Conservation (phyloP, 2,888 invertebrate genomes). For the Leptogaster cylindrica region DNA sequence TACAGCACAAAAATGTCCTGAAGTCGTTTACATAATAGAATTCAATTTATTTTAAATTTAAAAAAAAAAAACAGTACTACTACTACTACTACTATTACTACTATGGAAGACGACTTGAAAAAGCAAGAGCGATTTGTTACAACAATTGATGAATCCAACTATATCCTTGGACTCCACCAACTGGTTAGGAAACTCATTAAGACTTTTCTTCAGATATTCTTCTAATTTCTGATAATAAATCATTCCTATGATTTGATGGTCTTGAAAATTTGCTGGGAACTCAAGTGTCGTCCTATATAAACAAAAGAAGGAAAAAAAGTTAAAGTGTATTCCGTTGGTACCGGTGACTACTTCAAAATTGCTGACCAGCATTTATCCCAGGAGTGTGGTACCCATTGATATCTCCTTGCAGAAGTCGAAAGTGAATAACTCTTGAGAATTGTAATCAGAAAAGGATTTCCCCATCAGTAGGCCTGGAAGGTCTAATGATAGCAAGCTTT, state of each 20-base stretch:
- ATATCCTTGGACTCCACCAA: no score
- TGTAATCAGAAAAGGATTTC: conserved; percentile 37
- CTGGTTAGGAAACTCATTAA: no score
- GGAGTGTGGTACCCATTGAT: conserved; percentile 3
- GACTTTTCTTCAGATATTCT: background rate
- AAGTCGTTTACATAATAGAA: no score
- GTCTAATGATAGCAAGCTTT: conserved; percentile 7
- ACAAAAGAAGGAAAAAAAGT: background rate
- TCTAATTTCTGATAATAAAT: conserved; percentile 2
- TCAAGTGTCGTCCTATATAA: background rate
- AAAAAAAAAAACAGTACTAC: no score
- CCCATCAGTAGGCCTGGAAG: conserved; percentile 8
- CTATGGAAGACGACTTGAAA: background rate
- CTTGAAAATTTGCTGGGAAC: background rate
- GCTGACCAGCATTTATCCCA: conserved; percentile 9
- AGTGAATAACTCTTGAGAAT: conserved; percentile 38
- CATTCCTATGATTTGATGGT: background rate
- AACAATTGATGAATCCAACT: no score
- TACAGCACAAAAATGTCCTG: no score
- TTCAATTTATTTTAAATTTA: no score
- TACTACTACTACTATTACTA: background rate
- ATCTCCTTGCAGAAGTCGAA: conserved; percentile 30
- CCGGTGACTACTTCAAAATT: conserved; percentile 3
- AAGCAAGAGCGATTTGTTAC: background rate
- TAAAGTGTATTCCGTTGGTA: conserved; percentile 8